Evolutionary conservation across 2,113 vertebrate species (phyloP), one percentile per base, ranked within the genome.

Genomic region (Mesembrinibis cayennensis): DNA sequence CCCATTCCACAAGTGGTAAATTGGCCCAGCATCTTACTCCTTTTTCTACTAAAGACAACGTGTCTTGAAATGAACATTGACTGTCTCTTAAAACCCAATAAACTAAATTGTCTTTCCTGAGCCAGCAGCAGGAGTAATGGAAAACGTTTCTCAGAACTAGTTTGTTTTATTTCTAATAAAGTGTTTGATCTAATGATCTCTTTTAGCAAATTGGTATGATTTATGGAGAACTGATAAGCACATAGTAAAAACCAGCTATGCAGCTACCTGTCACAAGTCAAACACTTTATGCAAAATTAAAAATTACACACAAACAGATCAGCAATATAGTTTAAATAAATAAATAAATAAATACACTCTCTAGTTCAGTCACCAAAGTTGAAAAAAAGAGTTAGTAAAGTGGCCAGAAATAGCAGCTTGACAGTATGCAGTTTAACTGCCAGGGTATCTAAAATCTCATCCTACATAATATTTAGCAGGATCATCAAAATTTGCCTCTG

Each of bases 161-260:
- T 56, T 82, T 83, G 69, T n/a, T 90, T 93, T 62, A 91, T 89
- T 96, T 94, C 80, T 87, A 92, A 29, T 36, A 44, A 94, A 89
- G 16, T 7, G 15, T 84, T 83, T 66, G 82, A 92, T 58, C 55
- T 82, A 91, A 90, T 34, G 27, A 88, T 84, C 47, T 90, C 9
- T 79, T 95, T 93, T 73, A 90, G 47, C 25, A 89, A 86, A 78
- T 42, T 21, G 27, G n/a, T 67, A 19, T 45, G 26, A 74, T 45
- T 80, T 93, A 59, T 7, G 14, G 55, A 81, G 67, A 80, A 50
- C 18, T 71, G 88, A 80, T 50, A 82, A 94, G 44, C 45, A 66
- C 27, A 47, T 11, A 66, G 23, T 38, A 89, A 86, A 93, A 82
- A 86, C 6, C 69, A 94, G 83, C 23, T 49, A 69, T 5, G 19